A percentile compares a stretch with the other conserved stretches of the same genome.
These are phyloP conservation scores for Sesia apiformis DNA, from an alignment of 2,888 invertebrate species.

Conservation along the genomic window DNA sequence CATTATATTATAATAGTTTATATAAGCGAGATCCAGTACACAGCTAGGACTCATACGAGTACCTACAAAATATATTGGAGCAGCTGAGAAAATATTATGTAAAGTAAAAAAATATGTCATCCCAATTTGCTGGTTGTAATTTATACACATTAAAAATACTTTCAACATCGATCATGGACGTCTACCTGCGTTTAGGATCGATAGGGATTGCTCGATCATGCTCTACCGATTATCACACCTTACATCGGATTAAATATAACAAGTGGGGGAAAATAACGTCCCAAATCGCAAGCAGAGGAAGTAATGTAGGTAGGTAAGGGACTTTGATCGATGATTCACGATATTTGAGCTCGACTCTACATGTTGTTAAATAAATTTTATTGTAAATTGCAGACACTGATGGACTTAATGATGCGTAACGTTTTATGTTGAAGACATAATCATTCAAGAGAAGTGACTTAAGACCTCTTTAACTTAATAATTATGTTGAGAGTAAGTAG, in stretches of 20 bases:
- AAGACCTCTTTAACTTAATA: no score
- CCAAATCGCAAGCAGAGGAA: background rate
- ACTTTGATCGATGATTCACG: conserved; percentile 39
- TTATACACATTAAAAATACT: background rate
- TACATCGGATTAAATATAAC: background rate
- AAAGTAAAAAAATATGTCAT: no score
- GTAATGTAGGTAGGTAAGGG: conserved; percentile 9
- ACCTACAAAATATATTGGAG: no score
- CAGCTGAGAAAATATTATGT: no score
- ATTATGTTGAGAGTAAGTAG: background rate
- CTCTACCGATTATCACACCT: conserved; percentile 33
- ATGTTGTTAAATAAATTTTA: background rate
- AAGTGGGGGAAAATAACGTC: background rate
- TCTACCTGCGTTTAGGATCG: conserved; percentile 10
- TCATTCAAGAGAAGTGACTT: background rate
- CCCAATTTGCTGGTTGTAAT: no score
- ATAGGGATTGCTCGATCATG: conserved; percentile 32
- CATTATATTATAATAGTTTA: no score
- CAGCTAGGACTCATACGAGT: no score
- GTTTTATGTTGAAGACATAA: background rate
- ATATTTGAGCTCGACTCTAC: background rate
- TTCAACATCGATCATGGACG: conserved; percentile 11
- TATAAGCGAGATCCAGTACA: no score
- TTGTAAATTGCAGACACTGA: background rate
- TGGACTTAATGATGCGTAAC: background rate